Percentiles rank a stretch among this genome's conserved stretches.
Evolutionary conservation across 2,797 vertebrate species (phyloP).

Genomic region (Triplophysa yarkandensis): DNA sequence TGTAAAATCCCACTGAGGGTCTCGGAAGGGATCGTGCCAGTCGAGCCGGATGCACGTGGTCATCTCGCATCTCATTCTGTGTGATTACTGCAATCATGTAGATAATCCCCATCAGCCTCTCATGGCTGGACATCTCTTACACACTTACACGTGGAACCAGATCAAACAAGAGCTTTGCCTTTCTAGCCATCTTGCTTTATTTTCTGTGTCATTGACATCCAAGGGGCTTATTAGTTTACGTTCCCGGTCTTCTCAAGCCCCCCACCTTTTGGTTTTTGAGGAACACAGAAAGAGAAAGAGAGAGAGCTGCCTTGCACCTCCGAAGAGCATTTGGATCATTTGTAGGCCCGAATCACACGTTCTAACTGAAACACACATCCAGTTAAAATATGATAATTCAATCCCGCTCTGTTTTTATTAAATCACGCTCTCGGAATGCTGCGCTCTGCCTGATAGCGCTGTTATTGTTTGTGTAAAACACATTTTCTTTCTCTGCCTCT

Average conservation of each 20-base stretch:
- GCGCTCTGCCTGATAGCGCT: conserved; percentile 50
- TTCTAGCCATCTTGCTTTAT: conserved; percentile 53
- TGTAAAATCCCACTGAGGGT: conserved; percentile 58
- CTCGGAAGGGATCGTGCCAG: conserved; percentile 55
- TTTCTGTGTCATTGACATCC: conserved; percentile 55
- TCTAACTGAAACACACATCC: conserved; percentile 58
- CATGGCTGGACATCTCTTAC: conserved; percentile 18
- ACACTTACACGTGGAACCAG: conserved; percentile 16
- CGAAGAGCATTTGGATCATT: conserved; percentile 47
- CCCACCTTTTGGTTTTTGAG: conserved; percentile 25
- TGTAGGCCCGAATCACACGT: conserved; percentile 52
- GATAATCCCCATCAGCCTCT: conserved; percentile 66
- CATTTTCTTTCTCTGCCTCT: conserved; percentile 35
- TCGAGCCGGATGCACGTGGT: conserved; percentile 60
- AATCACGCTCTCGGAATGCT: conserved; percentile 56
- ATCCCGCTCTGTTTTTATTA: conserved; percentile 59
- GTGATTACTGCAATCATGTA: conserved; percentile 71
- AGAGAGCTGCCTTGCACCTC: conserved; percentile 41
- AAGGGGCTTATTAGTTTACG: conserved; percentile 56
- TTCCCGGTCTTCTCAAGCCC: conserved; percentile 43
- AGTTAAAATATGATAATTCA: conserved; percentile 62
- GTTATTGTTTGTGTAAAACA: conserved; percentile 60
- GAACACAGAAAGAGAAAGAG: conserved; percentile 43
- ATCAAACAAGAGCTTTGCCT: conserved; percentile 44
- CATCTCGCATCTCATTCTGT: conserved; percentile 67